phyloP scores from a whole-genome alignment of 2,797 vertebrate species.

The Malurus splendens region DNA sequence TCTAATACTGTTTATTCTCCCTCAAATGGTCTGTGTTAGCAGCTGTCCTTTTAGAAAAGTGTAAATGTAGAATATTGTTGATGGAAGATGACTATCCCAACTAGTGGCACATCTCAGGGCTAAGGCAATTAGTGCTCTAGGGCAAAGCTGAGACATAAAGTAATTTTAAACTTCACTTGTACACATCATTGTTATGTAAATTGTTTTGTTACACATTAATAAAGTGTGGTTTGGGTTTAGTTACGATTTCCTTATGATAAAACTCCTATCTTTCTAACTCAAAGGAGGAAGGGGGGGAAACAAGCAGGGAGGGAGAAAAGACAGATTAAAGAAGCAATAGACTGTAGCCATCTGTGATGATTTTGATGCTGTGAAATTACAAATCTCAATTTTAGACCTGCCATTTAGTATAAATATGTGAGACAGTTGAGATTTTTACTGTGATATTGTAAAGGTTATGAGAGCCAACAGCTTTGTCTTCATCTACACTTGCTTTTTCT shows the following conservation, averaged over 20 bases:
- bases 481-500: constrained; percentile 25
- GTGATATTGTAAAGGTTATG: constrained; percentile 43
- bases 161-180: background rate
- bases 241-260: constrained; percentile 26
- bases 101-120: background rate
- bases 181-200: constrained; percentile 25
- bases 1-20: background rate
- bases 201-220: constrained; percentile 20
- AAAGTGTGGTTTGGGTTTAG: constrained; percentile 5
- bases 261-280: background rate
- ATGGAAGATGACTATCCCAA: background rate
- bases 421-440: constrained; percentile 53
- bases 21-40: background rate
- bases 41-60: background rate
- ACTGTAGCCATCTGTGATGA: constrained; percentile 51
- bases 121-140: constrained; percentile 15
- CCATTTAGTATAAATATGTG: constrained; percentile 54
- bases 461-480: constrained; percentile 48
- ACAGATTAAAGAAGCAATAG: constrained; percentile 57
- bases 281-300: background rate
- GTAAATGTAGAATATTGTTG: background rate
- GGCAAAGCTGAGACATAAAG: background rate
- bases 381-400: constrained; percentile 58
- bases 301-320: constrained; percentile 16
- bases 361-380: constrained; percentile 51